Base-by-base conservation (phyloP, 2,113 vertebrate genomes). In the Pangasianodon hypophthalmus region DNA sequence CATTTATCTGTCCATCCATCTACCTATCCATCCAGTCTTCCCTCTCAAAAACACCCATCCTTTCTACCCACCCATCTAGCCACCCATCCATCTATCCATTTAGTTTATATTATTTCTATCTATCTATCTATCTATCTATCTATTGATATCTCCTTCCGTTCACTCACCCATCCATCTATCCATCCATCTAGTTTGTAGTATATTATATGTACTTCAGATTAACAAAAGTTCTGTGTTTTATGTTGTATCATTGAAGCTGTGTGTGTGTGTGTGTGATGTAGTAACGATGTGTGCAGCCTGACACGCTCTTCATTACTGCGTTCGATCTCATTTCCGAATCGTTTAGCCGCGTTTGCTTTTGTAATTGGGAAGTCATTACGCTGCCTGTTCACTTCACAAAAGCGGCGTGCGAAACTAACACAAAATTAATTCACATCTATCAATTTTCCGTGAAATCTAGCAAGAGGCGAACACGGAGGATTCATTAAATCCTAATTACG, bases 401-500 rank as follows among this genome's bases (percentile, higher is more conserved):
- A 69, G 19, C 64, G 13, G 21, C 41, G 3, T 48, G 48, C 5
- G 64, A 71, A 86, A 50, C 41, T 7, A 67, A 85, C 84, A 46
- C 60, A 62, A 67, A 85, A 85, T 85, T 67, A 85, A 85, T 71
- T 37, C 85, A 16, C 64, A 86, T 86, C 85, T 86, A 86, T 86
- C 64, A 71, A 71, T 52, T 86, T 71, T 86, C 85, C 48, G n/a
- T 32, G 62, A 71, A 86, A 86, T 85, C 84, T n/a, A 48, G 60
- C 85, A 56, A 37, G 29, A 82, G 50, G 37, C 7, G 50, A 82
- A 54, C 50, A 10, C 44, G 1, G 29, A 48, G 85, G 85, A 85
- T 69, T 85, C 85, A 86, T 86, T 86, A 86, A 86, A 86, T 86
- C 64, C 64, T 86, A 86, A 86, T 86, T 86, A 86, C n/a, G 16